These are phyloP conservation scores for Ylistrum balloti DNA, from an alignment of 1,140 invertebrate genomes.

Conservation along the genomic window DNA sequence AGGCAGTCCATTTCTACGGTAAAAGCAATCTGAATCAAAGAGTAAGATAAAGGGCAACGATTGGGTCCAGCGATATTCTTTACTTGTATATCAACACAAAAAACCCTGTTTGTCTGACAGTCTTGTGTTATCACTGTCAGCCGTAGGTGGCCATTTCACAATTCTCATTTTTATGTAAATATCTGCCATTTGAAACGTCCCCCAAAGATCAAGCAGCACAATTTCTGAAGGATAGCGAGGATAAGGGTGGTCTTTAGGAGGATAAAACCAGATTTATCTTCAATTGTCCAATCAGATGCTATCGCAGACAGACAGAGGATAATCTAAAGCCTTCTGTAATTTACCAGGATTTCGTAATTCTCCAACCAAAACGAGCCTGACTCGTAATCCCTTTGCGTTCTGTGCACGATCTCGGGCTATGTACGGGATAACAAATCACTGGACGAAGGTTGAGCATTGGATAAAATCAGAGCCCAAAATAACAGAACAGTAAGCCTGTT, in stretches of 20 bases:
- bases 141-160: conserved; percentile 20
- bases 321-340: conserved; percentile 11
- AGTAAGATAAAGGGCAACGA: neutral
- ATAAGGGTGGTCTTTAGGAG: conserved; percentile 18
- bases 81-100: conserved; percentile 35
- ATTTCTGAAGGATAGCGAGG: conserved; percentile 29
- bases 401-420: neutral
- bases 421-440: neutral
- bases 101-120: neutral
- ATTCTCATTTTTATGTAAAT: conserved; percentile 40
- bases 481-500: neutral
- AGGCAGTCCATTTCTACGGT: neutral
- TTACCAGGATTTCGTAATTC: conserved; percentile 33
- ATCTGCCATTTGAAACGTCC: conserved; percentile 33
- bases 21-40: conserved; percentile 28
- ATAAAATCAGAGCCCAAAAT: neutral
- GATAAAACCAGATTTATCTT: conserved; percentile 17
- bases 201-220: conserved; percentile 5
- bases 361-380: neutral
- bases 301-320: conserved; percentile 24
- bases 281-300: conserved; percentile 38
- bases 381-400: neutral
- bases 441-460: conserved; percentile 17
- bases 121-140: neutral
- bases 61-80: neutral